Percentiles rank a stretch among this genome's conserved stretches.
Evolutionary conservation across 2,113 vertebrate genomes (phyloP).

Genomic region (Pipa parva): DNA sequence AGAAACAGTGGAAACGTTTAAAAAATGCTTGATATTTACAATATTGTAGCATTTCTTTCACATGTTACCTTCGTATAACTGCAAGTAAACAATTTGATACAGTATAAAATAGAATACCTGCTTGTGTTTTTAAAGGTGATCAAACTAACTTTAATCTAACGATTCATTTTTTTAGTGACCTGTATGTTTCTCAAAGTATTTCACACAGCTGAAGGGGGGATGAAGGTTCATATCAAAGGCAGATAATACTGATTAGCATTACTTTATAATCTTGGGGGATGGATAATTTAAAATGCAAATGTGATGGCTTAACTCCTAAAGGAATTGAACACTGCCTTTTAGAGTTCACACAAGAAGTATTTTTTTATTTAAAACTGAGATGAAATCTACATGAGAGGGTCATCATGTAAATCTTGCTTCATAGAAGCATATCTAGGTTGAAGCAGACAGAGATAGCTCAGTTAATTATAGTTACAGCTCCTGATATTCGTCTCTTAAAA

Average conservation of each 20-base stretch:
- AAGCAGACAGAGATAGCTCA: too few relatives aligned
- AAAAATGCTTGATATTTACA: too few relatives aligned
- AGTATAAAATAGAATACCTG: too few relatives aligned
- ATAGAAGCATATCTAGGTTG: too few relatives aligned
- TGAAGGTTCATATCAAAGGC: constrained; percentile 30
- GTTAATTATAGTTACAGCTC: too few relatives aligned
- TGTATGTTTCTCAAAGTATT: constrained; percentile 39
- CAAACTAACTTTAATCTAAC: too few relatives aligned
- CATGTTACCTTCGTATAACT: too few relatives aligned
- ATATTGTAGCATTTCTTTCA: too few relatives aligned
- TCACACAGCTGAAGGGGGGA: constrained; percentile 34
- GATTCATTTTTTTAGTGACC: constrained; percentile 34
- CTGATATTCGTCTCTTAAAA: too few relatives aligned
- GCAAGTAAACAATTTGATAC: too few relatives aligned
- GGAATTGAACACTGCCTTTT: constrained; percentile 26
- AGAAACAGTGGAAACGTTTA: too few relatives aligned
- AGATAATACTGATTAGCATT: constrained; percentile 37
- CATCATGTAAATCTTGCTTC: constrained; percentile 17
- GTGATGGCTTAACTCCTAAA: constrained; percentile 22
- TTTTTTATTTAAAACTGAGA: constrained; percentile 16
- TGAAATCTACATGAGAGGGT: constrained; percentile 18
- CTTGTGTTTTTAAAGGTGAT: too few relatives aligned
- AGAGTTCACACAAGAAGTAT: constrained; percentile 21
- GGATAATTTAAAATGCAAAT: constrained; percentile 35
- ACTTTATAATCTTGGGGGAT: constrained; percentile 32